Conservation (phyloP, 2,888 invertebrate species). For the Cephus pygmeus region DNA sequence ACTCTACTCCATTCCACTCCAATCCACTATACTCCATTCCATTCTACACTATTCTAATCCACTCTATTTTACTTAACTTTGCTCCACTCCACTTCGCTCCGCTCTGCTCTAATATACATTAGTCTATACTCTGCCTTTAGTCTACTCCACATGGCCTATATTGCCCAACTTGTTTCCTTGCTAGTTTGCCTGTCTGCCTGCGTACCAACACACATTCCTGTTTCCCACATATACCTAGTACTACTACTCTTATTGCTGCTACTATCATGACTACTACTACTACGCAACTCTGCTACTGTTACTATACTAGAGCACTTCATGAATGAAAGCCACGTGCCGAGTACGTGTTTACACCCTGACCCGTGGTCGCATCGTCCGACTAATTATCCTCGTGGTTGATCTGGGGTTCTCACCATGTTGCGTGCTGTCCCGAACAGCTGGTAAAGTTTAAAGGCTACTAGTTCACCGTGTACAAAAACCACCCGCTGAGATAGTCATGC, state of each 20-base stretch:
- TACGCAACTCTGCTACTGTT: slow-evolving; percentile 5
- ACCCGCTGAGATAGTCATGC: too few relatives aligned
- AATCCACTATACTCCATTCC: slow-evolving; percentile 15
- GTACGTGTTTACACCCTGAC: slow-evolving; percentile 39
- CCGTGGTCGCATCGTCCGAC: not conserved
- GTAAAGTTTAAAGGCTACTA: too few relatives aligned
- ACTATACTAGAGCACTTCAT: slow-evolving; percentile 35
- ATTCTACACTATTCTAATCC: not conserved
- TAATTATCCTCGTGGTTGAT: not conserved
- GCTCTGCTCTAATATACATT: not conserved
- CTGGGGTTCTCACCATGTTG: too few relatives aligned
- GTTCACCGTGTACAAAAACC: too few relatives aligned
- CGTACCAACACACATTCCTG: slow-evolving; percentile 22
- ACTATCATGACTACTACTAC: slow-evolving; percentile 4
- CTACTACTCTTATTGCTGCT: slow-evolving; percentile 12
- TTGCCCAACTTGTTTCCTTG: not conserved
- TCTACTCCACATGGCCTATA: too few relatives aligned
- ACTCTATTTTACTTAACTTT: too few relatives aligned
- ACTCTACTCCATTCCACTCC: not conserved
- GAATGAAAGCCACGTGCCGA: slow-evolving; percentile 57
- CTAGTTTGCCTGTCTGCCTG: slow-evolving; percentile 24
- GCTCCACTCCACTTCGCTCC: slow-evolving; percentile 19
- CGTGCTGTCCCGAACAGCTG: too few relatives aligned
- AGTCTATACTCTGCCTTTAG: not conserved
- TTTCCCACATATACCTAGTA: slow-evolving; percentile 15